Evolutionary conservation across 2,797 vertebrate species (phyloP), one percentile per base, ranked within the genome.

Genomic region (Falco cherrug): DNA sequence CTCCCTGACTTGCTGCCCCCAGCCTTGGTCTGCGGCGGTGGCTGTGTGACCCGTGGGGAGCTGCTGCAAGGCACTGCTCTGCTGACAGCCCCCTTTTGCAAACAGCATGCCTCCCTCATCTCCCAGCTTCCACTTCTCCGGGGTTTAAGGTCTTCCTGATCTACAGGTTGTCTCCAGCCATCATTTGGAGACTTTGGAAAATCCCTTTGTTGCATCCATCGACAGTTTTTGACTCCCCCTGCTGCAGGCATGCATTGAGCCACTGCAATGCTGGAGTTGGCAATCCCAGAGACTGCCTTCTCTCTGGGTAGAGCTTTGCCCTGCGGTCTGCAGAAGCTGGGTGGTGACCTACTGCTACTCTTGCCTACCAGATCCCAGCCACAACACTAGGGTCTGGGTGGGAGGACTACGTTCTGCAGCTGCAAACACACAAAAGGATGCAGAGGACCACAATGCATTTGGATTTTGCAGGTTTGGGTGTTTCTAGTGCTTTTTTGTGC

Each of bases 361-460:
- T n/a, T 47, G 25, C 4, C 20, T 37, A 43, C 19, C 25, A 35
- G 43, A n/a, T 31, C 37, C 17, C n/a, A 51, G 37, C 29, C 51
- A 59, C 16, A 26, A 26, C 25, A 7, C 29, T 22, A 11, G 25
- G 33, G 47, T 53, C 71, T 15, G 28, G 12, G n/a, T 29, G 29
- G 35, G 17, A 76, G 8, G 19, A 77, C 59, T 51, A 29, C 1
- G 0, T 39, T 50, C 48, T 61, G 25, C 56, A 69, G 48, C 48
- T 0, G 1, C 39, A 60, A 47, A 29, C 0, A 3, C 24, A 35
- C 20, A 45, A 15, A 4, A 56, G 41, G 39, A 11, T 25, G 57
- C 45, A 48, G 28, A 71, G 25, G 25, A 51, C 45, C 9, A 5
- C 1, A 20, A 24, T 67, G 35, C 13, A 16, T n/a, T 73, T 78